These are phyloP conservation scores for Gymnocheta viridis DNA, from an alignment of 2,888 invertebrate genomes.

Conservation along the genomic window DNA sequence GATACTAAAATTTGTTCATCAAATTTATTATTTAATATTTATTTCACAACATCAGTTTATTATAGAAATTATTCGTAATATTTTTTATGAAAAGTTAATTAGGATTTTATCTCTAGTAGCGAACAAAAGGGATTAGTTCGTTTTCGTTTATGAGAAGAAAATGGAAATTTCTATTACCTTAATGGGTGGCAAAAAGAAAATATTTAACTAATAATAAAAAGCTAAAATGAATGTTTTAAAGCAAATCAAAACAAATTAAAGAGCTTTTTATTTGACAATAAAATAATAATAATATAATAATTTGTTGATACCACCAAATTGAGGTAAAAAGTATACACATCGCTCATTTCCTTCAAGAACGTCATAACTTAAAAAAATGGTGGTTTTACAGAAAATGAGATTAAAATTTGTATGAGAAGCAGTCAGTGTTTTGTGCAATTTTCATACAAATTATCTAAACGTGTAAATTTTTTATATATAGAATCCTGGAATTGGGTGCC, in stretches of 20 bases:
- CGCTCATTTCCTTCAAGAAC: too few species aligned
- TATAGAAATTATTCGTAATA: neutral
- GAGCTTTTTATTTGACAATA: neutral
- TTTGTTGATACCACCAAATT: too few species aligned
- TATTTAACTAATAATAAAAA: neutral
- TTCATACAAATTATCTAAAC: too few species aligned
- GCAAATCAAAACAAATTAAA: neutral
- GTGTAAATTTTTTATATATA: too few species aligned
- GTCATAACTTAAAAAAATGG: too few species aligned
- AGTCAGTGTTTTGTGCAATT: too few species aligned
- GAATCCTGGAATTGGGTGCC: too few species aligned
- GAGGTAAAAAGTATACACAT: neutral
- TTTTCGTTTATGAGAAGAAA: neutral
- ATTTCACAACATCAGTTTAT: too few species aligned
- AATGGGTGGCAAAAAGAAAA: too few species aligned
- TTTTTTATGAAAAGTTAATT: neutral
- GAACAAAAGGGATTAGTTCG: neutral
- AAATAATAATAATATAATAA: neutral
- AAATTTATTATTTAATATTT: neutral
- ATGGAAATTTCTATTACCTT: neutral
- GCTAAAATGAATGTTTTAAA: neutral
- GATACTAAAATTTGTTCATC: neutral
- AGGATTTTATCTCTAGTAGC: neutral
- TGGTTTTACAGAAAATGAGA: too few species aligned
- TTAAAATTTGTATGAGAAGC: too few species aligned